Evolutionary conservation across 2,888 invertebrate species (phyloP), one percentile per base, ranked within the genome.

Genomic region (Cybosia mesomella): DNA sequence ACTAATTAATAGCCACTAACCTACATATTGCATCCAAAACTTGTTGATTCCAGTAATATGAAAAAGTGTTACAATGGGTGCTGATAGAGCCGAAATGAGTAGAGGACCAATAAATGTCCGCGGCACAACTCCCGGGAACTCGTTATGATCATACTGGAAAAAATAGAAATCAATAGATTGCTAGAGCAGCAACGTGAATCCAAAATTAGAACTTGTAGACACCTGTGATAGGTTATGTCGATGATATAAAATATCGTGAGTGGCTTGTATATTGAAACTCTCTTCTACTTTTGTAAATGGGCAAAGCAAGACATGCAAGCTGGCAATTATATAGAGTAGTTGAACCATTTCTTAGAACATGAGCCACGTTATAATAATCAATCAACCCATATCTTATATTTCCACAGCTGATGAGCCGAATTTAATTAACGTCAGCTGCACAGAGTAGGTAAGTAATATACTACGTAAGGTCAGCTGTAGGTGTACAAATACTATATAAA

Each of bases 231-330:
- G 95, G 95, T 98, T 98, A 91, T 96, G 95, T 80, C 97, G 96
- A 90, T 98, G 97, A 92, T 98, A 99, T 61, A 99, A 95, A 85
- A 99, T 96, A 94, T 99, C 99, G 94, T 99, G 99, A 91, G 98
- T 97, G 28, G 99, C 99, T 95, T 99, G 99, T 70, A 99, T 95
- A 95, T 99, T 99, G 91, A 99, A 99, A 93, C 99, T 99, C 95
- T 99, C 99, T 94, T 99, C 99, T 64, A 99, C 99, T 97, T 99
- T 99, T 7, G 99, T 99, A 89, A 97, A 99, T 65, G 99, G 99
- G 87, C 99, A 98, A 83, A 98, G 96, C 74, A 98, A 90, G 70
- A 99, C 94, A 91, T 98, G 98, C 81, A 97, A 96, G 81, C 96
- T 96, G 71, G 98, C 97, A 82, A 97, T 95, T 79, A 97, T 92